phyloP scores from a whole-genome alignment of 2,888 invertebrate species.

The Drosophila imparisetae region DNA sequence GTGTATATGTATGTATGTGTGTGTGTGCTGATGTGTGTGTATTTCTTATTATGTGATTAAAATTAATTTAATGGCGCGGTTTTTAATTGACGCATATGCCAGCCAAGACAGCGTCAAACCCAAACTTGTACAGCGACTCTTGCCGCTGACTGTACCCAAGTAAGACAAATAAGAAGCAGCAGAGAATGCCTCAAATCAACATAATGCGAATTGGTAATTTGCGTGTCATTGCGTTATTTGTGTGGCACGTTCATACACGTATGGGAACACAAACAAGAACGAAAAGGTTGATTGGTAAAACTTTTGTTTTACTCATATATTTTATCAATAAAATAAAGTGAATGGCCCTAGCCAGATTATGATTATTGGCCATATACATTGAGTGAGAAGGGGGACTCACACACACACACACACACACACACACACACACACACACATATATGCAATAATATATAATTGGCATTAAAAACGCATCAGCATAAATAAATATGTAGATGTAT shows the following conservation, averaged over 20 bases:
- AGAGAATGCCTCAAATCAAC: slow-evolving; percentile 47
- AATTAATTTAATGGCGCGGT: slow-evolving; percentile 81
- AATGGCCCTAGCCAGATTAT: slow-evolving; percentile 44
- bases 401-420: not conserved
- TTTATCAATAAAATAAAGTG: slow-evolving; percentile 67
- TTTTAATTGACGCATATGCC: slow-evolving; percentile 80
- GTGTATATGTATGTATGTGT: slow-evolving; percentile 20
- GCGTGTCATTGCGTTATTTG: slow-evolving; percentile 74
- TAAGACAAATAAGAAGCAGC: not conserved
- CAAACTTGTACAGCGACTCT: slow-evolving; percentile 30
- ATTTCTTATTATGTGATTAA: slow-evolving; percentile 80
- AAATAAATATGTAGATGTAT: slow-evolving; percentile 22
- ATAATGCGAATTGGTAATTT: slow-evolving; percentile 70
- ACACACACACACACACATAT: not conserved
- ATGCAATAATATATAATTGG: slow-evolving; percentile 65
- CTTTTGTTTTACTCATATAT: slow-evolving; percentile 44
- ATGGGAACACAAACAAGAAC: not conserved
- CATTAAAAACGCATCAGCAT: slow-evolving; percentile 75
- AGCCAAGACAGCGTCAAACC: slow-evolving; percentile 21
- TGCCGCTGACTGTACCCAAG: slow-evolving; percentile 48
- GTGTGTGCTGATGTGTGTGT: slow-evolving; percentile 38
- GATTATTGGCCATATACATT: slow-evolving; percentile 75
- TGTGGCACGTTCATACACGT: slow-evolving; percentile 38
- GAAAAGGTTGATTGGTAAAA: slow-evolving; percentile 53
- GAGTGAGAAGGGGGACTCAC: slow-evolving; percentile 4